Evolutionary conservation across 1,140 invertebrate genomes (phyloP).

Genomic region (Cotesia typhae): DNA sequence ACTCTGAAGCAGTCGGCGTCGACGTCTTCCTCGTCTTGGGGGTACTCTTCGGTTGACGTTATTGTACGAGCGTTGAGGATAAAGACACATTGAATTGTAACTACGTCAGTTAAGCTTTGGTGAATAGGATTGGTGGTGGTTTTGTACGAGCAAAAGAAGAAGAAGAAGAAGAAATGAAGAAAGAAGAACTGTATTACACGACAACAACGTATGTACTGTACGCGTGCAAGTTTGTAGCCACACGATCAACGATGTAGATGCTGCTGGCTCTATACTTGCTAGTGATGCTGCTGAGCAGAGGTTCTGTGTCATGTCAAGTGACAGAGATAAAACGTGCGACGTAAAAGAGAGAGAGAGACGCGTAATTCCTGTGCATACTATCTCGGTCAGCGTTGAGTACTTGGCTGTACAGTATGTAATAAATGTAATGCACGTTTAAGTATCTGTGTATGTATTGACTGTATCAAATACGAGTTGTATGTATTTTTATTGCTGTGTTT

Average conservation of each 20-base stretch:
- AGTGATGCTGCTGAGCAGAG: background rate
- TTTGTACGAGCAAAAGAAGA: too few relatives aligned
- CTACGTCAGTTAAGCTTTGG: background rate
- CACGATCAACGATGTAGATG: conserved; percentile 3
- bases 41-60: too few relatives aligned
- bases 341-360: background rate
- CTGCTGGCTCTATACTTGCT: too few relatives aligned
- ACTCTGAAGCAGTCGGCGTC: conserved; percentile 6
- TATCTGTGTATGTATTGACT: too few relatives aligned
- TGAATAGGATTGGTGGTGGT: conserved; percentile 1
- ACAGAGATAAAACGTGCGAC: background rate
- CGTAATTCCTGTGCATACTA: background rate
- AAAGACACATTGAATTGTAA: background rate
- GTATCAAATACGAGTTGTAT: too few relatives aligned
- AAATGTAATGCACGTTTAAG: background rate
- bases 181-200: background rate
- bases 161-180: too few relatives aligned
- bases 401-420: conserved; percentile 3
- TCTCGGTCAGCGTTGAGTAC: background rate
- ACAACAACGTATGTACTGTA: background rate
- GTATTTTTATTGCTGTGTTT: too few relatives aligned
- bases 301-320: conserved; percentile 19
- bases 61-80: background rate
- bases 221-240: conserved; percentile 5
- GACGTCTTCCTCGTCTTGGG: background rate